Evolutionary conservation across 2,113 vertebrate genomes (phyloP).

Genomic region (Oreotragus oreotragus): DNA sequence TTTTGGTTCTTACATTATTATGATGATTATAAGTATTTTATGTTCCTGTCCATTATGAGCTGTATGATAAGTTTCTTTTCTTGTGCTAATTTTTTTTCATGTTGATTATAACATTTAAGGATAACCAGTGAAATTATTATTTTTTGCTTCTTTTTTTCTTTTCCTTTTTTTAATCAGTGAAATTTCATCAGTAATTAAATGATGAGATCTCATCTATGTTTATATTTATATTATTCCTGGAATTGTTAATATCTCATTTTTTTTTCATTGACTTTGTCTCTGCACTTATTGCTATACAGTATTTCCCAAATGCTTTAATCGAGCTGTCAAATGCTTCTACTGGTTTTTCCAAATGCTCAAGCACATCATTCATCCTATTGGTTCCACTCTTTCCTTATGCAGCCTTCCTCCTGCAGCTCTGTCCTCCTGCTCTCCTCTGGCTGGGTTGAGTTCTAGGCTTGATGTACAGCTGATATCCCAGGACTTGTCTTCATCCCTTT

Average conservation of each 20-base stretch:
- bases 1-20: constrained; percentile 6
- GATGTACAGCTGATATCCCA: neutral
- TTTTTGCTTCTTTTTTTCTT: neutral
- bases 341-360: neutral
- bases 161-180: neutral
- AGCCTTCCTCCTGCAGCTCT: neutral
- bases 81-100: neutral
- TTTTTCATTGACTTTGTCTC: neutral
- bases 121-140: neutral
- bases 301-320: neutral
- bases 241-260: neutral
- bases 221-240: neutral
- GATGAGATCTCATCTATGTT: neutral
- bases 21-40: neutral
- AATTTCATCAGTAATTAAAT: neutral
- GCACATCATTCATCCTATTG: too few relatives aligned
- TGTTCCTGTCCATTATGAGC: neutral
- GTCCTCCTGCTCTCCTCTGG: neutral
- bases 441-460: neutral
- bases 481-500: neutral
- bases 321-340: neutral
- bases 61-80: neutral
- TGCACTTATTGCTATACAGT: neutral
- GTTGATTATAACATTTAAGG: neutral
- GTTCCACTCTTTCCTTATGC: neutral